These are phyloP conservation scores for Phrixothrix hirtus DNA, from an alignment of 2,888 invertebrate genomes.

Conservation along the genomic window DNA sequence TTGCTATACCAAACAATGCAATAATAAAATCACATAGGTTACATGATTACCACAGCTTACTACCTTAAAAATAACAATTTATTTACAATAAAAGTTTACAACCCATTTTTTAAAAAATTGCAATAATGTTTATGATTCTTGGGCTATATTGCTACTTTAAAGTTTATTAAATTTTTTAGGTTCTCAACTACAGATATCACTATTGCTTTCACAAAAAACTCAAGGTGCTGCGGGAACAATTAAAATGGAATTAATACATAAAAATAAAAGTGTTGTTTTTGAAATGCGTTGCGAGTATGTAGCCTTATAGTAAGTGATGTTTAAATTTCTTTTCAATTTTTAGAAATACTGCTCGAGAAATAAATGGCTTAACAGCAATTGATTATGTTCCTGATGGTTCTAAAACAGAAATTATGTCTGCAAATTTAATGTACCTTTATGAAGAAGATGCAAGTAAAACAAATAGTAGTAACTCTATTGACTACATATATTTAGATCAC, in stretches of 20 bases:
- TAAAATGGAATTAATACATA: conserved; percentile 53
- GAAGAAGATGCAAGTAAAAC: conserved; percentile 44
- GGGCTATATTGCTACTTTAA: no score
- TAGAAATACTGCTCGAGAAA: conserved; percentile 7
- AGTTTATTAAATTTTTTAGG: no score
- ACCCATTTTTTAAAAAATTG: no score
- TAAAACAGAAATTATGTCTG: conserved; percentile 43
- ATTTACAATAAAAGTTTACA: no score
- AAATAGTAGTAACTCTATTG: conserved; percentile 34
- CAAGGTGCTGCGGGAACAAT: conserved; percentile 56
- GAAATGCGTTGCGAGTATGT: conserved; percentile 59
- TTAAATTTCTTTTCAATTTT: neutral
- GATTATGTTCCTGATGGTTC: conserved; percentile 46
- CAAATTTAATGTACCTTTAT: conserved; percentile 47
- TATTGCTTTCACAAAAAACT: conserved; percentile 55
- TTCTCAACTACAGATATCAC: conserved; percentile 58
- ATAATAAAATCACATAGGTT: no score
- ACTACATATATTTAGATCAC: conserved; percentile 45
- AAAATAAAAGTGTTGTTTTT: conserved; percentile 54
- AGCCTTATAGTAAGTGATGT: neutral
- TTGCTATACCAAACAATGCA: no score
- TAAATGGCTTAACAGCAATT: conserved; percentile 51
- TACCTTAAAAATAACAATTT: no score
- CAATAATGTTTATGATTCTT: no score
- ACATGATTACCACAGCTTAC: no score